Base-by-base conservation (phyloP, 2,888 invertebrate genomes). In the Hoplodrina ambigua region DNA sequence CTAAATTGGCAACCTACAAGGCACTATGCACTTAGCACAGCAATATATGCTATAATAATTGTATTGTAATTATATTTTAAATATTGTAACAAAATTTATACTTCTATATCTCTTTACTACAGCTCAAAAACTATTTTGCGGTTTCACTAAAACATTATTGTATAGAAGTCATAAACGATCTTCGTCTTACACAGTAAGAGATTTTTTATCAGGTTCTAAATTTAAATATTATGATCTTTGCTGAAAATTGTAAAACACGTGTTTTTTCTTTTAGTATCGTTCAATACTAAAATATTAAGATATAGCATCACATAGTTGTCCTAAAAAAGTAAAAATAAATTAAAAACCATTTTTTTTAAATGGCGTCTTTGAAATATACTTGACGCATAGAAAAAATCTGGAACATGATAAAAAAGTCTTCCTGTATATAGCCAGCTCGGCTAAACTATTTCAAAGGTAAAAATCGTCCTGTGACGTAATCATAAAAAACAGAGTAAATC, bases 1-100 rank as follows among this genome's bases (percentile, higher is more conserved):
- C 96, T 96, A 96, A 93, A 95, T 96, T 96, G 96, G 96, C 96
- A 95, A 96, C 96, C 96, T 96, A 96, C 96, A 96, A 96, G 96
- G 96, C 96, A 96, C 96, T 96, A 96, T 96, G 96, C 96, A 93
- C 91, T 94, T 94, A 95, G 96, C 96, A 96, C 96, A 95, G 96
- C 94, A 94, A 93, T 93, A 91, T 90, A 89, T 91, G 91, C 91
- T 92, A 90, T 77, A 68, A 68, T 91, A 90, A 89, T 90, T 1
- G 7, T 41, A 78, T 79, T 78, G 88, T 86, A 86, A 86, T 89
- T 89, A 90, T 87, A 79, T 87, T 84, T 83, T 82, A 82, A 25
- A 74, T 72, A 85, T 86, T 86, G 86, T 85, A 92, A 92, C 88
- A 90, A 87, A 89, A 87, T 87, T 78, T 86, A 87, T 85, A 86